These are phyloP conservation scores for Gymnobelideus leadbeateri DNA, from an alignment of 2,113 vertebrate species.

Conservation along the genomic window DNA sequence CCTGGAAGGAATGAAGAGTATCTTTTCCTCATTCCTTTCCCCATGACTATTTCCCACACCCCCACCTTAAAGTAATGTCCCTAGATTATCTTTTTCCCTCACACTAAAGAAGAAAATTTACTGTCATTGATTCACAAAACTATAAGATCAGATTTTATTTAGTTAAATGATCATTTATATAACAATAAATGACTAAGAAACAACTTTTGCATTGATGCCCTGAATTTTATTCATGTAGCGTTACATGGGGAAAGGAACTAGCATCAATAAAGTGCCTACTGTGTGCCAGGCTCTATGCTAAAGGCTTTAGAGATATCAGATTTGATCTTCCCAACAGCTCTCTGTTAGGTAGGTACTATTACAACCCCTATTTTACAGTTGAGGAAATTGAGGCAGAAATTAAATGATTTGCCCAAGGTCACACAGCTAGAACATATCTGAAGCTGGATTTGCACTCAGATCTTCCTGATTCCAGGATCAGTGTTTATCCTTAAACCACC, in stretches of 20 bases:
- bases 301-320: not conserved
- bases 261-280: not conserved
- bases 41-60: not conserved
- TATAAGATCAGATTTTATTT: not conserved
- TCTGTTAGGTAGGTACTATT: not conserved
- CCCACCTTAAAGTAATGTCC: conserved; percentile 6
- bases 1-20: conserved; percentile 36
- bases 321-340: not conserved
- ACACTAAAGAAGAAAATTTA: not conserved
- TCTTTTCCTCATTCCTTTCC: not conserved
- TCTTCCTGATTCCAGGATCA: not conserved
- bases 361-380: not conserved
- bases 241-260: not conserved
- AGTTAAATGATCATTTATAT: not conserved
- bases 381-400: not conserved
- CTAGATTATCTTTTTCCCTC: not conserved
- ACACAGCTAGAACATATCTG: not conserved
- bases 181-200: not conserved
- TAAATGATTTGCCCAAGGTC: not conserved
- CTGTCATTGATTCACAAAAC: not conserved
- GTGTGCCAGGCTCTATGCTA: not conserved
- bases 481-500: not conserved
- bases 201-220: not conserved
- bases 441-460: not conserved
- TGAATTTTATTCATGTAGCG: not conserved